phyloP scores from a whole-genome alignment of 2,797 vertebrate genomes.

The Selene dorsalis region DNA sequence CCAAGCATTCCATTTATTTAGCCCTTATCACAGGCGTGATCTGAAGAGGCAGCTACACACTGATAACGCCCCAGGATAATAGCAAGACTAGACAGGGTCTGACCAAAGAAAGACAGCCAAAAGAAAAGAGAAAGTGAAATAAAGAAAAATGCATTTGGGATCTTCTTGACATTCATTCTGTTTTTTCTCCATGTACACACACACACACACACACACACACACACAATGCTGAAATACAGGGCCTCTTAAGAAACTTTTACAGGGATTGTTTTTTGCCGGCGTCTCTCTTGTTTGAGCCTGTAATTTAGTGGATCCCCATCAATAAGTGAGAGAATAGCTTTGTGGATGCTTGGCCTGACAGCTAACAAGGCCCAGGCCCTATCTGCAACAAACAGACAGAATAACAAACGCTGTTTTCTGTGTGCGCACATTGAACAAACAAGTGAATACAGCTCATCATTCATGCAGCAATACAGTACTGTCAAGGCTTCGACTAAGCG shows the following conservation, averaged over 20 bases:
- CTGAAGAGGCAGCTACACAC: conserved; percentile 82
- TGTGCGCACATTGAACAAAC: conserved; percentile 68
- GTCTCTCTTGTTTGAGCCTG: conserved; percentile 75
- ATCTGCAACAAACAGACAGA: conserved; percentile 81
- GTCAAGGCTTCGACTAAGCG: conserved; percentile 56
- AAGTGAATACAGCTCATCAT: conserved; percentile 72
- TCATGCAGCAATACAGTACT: conserved; percentile 79
- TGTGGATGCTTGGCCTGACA: conserved; percentile 79
- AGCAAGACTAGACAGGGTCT: conserved; percentile 77
- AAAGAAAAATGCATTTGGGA: conserved; percentile 79
- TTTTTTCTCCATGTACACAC: conserved; percentile 63
- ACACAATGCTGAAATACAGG: conserved; percentile 68
- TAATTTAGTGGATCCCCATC: conserved; percentile 82
- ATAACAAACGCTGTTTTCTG: conserved; percentile 75
- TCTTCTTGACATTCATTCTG: conserved; percentile 72
- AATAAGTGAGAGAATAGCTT: conserved; percentile 82
- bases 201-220: conserved; percentile 60
- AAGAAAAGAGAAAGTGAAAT: conserved; percentile 73
- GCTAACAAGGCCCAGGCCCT: conserved; percentile 79
- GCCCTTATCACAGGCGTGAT: conserved; percentile 80
- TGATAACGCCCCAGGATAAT: conserved; percentile 82
- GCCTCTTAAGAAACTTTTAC: conserved; percentile 76
- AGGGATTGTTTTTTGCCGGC: conserved; percentile 71
- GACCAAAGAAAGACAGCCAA: conserved; percentile 72
- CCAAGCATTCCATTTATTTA: conserved; percentile 85